Percentiles rank a stretch among this genome's conserved stretches.
Evolutionary conservation across 2,888 invertebrate genomes (phyloP).

Genomic region (Tricholauxania praeusta): DNA sequence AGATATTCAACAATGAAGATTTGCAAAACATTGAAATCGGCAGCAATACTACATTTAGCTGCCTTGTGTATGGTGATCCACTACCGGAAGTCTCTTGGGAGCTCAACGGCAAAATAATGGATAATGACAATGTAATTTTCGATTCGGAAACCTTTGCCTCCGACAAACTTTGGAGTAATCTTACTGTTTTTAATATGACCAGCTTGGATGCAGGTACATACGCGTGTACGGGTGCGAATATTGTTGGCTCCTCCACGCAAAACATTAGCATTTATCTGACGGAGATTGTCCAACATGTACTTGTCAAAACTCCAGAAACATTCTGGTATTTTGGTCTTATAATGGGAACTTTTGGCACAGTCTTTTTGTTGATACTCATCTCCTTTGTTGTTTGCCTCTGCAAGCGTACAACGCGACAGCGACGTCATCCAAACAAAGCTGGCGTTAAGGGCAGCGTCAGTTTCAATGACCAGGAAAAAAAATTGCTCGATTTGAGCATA

Average conservation of each 20-base stretch:
- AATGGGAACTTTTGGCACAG: constrained; percentile 77
- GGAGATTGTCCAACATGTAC: constrained; percentile 72
- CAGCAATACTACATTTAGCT: constrained; percentile 84
- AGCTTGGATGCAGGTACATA: constrained; percentile 87
- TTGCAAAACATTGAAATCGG: constrained; percentile 80
- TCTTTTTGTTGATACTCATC: constrained; percentile 73
- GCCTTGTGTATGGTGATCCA: constrained; percentile 85
- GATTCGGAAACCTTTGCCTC: constrained; percentile 64
- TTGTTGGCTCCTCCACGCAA: constrained; percentile 69
- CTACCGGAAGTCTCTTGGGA: constrained; percentile 87
- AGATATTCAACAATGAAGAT: constrained; percentile 72
- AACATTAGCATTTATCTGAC: constrained; percentile 75
- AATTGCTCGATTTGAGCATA: constrained; percentile 83
- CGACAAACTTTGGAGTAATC: constrained; percentile 78
- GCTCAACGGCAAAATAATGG: constrained; percentile 78
- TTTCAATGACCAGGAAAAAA: constrained; percentile 90
- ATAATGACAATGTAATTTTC: constrained; percentile 70
- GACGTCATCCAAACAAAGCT: constrained; percentile 72
- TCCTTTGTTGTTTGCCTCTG: constrained; percentile 74
- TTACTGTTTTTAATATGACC: constrained; percentile 85
- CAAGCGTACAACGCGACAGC: constrained; percentile 69
- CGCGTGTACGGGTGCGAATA: constrained; percentile 73
- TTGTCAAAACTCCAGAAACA: constrained; percentile 77
- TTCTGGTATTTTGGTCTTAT: constrained; percentile 81
- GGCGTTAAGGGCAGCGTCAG: constrained; percentile 83